These are phyloP conservation scores for Myathropa florea DNA, from an alignment of 2,888 invertebrate genomes.

Conservation along the genomic window DNA sequence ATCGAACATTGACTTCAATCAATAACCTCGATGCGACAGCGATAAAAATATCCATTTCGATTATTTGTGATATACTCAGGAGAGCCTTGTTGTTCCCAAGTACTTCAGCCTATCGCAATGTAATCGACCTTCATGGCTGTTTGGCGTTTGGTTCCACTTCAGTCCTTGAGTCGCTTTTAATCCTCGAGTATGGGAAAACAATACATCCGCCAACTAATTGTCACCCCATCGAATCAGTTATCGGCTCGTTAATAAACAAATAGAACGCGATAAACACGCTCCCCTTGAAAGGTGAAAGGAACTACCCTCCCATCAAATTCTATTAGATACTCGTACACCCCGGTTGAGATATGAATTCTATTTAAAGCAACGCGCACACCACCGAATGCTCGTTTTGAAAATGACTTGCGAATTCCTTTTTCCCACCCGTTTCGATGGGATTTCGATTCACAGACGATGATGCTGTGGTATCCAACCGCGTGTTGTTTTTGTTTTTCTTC, in stretches of 20 bases:
- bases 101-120: background rate
- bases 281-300: background rate
- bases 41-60: background rate
- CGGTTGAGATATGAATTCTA: background rate
- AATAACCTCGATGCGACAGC: background rate
- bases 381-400: background rate
- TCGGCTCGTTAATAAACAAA: conserved; percentile 22
- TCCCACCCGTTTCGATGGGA: background rate
- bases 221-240: conserved; percentile 1
- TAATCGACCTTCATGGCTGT: background rate
- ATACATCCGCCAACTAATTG: background rate
- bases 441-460: background rate
- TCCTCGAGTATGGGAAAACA: conserved; percentile 19
- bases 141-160: background rate
- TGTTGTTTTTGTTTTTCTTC: background rate
- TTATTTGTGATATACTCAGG: background rate
- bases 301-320: background rate
- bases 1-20: no score
- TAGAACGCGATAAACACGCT: conserved; percentile 10
- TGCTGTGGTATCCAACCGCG: background rate
- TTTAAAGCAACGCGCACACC: background rate
- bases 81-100: background rate
- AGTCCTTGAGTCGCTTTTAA: background rate
- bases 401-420: background rate
- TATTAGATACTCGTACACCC: background rate